These are phyloP conservation scores for Antheraea assamensis DNA, from an alignment of 2,888 invertebrate genomes.

Conservation along the genomic window DNA sequence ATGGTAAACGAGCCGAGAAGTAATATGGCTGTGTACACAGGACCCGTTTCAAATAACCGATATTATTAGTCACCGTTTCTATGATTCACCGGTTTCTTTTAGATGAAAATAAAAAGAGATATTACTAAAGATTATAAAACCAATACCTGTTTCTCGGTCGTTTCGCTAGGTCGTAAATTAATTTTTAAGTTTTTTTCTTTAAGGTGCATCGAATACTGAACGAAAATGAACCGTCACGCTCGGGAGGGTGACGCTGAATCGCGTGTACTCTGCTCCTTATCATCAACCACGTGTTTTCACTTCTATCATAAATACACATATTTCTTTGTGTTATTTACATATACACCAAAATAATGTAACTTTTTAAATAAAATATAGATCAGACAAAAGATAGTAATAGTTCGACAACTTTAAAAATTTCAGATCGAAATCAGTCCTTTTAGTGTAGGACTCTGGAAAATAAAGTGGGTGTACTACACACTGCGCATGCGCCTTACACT, in stretches of 20 bases:
- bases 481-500: neutral
- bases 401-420: neutral
- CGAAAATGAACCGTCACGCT: too few species aligned
- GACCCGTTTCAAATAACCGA: neutral
- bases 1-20: conserved; percentile 11
- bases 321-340: too few species aligned
- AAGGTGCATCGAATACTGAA: too few species aligned
- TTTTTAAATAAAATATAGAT: neutral
- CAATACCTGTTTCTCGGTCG: neutral
- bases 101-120: neutral
- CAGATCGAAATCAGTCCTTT: neutral
- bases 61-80: conserved; percentile 9
- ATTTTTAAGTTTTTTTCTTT: too few species aligned
- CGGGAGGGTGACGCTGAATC: too few species aligned
- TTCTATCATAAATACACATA: too few species aligned
- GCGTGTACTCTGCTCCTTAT: too few species aligned
- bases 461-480: neutral
- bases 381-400: neutral
- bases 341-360: neutral
- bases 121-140: neutral
- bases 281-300: too few species aligned
- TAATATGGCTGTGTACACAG: conserved; percentile 1
- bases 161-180: neutral
- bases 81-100: neutral
- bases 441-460: neutral